phyloP scores from a whole-genome alignment of 2,113 vertebrate species.

The Phycodurus eques region DNA sequence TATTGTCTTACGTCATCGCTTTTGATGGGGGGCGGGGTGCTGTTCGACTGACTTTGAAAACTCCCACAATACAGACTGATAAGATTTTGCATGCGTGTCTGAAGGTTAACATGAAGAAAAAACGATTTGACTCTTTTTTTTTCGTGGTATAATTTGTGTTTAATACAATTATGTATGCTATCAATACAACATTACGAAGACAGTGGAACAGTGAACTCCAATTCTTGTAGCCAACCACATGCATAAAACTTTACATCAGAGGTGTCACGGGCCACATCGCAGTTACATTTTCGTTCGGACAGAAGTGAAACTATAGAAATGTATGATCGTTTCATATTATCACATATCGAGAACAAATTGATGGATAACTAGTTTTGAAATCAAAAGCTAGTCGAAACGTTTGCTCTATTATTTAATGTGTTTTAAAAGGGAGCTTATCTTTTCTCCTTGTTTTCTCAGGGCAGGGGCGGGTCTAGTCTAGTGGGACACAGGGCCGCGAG shows the following conservation, averaged over 20 bases:
- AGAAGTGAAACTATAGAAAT: too few species aligned
- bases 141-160: conserved; percentile 28
- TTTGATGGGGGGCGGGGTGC: conserved; percentile 4
- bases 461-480: too few species aligned
- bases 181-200: conserved; percentile 8
- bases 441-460: too few species aligned
- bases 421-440: too few species aligned
- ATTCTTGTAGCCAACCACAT: conserved; percentile 17
- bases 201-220: conserved; percentile 3
- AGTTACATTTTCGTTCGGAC: too few species aligned
- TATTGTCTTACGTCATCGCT: conserved; percentile 16
- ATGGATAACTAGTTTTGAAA: too few species aligned
- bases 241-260: conserved; percentile 20
- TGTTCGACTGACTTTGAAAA: not conserved
- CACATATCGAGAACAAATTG: too few species aligned
- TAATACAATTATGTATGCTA: conserved; percentile 47
- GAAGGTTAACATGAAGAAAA: conserved; percentile 39
- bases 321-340: too few species aligned
- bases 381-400: too few species aligned
- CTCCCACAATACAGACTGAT: conserved; percentile 26
- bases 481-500: too few species aligned
- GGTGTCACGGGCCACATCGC: too few species aligned
- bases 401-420: too few species aligned
- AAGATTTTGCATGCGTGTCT: conserved; percentile 16
- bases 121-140: conserved; percentile 18